Evolutionary conservation across 2,888 invertebrate genomes (phyloP), one percentile per base, ranked within the genome.

Genomic region (Malthinus seriepunctatus): DNA sequence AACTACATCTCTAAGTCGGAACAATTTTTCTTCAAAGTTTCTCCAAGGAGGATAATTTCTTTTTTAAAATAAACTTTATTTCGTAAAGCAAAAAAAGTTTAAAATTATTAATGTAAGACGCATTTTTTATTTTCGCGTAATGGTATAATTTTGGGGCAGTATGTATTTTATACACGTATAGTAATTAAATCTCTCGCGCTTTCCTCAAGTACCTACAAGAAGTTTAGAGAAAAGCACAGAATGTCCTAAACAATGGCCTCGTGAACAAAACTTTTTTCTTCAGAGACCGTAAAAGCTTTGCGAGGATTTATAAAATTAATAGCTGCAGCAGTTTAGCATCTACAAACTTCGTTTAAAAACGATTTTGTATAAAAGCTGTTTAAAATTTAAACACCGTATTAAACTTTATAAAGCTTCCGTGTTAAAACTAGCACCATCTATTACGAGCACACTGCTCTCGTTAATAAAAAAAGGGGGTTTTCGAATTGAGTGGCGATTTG

Each of bases 261-360:
- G 35, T 35, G 48, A 55, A 32, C 48, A 47, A 55, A 55, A 55
- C 48, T 55, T 55, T 55, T 42, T 39, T 55, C 48, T 48, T 51
- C 38, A 31, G 32, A 44, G 44, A 32, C 50, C 56, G 45, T 56
- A 56, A 50, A 56, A 56, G 56, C 45, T 50, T 55, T 46, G 37
- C 50, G 32, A 37, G 45, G 50, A 56, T 56, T 56, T 56, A 50
- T 50, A 56, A 56, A 56, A 56, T 56, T 56, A 56, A 56, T 56
- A 56, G 56, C 56, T 50, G 50, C 50, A 56, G 56, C 56, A 56
- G 42, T 56, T 56, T 56, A 56, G 56, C 56, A 56, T 56, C 56
- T 56, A 50, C 56, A 56, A 56, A 56, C 56, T 56, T 56, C 56
- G 56, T 56, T 58, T 39, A 58, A 57, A 58, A 58, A 53, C 53